These are phyloP conservation scores for Euzophera pinguis DNA, from an alignment of 2,888 invertebrate species.

Conservation along the genomic window DNA sequence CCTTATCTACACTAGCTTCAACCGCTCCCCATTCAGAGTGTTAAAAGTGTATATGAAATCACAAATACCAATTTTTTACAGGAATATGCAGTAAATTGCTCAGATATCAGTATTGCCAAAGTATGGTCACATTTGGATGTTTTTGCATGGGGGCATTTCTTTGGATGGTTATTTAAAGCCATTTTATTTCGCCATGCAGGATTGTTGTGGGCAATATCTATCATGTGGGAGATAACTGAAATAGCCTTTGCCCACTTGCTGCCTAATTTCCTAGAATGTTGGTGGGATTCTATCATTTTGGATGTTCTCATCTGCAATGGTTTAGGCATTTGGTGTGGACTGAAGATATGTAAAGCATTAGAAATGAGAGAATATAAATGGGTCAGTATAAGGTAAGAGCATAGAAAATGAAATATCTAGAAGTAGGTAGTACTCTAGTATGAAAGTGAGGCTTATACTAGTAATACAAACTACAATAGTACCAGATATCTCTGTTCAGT, in stretches of 20 bases:
- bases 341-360: slow-evolving; percentile 93
- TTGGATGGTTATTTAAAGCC: slow-evolving; percentile 99
- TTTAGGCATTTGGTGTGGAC: slow-evolving; percentile 97
- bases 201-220: slow-evolving; percentile 98
- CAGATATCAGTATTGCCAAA: slow-evolving; percentile 91
- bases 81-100: slow-evolving; percentile 99
- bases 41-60: too few relatives aligned
- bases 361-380: slow-evolving; percentile 99
- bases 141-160: slow-evolving; percentile 97
- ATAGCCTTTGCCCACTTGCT: slow-evolving; percentile 97
- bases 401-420: too few relatives aligned
- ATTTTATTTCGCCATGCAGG: slow-evolving; percentile 96
- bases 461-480: too few relatives aligned
- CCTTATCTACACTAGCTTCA: too few relatives aligned
- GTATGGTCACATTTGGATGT: slow-evolving; percentile 97
- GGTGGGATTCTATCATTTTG: slow-evolving; percentile 99
- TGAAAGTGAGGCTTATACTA: too few relatives aligned
- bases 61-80: too few relatives aligned
- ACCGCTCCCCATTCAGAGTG: too few relatives aligned
- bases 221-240: slow-evolving; percentile 99
- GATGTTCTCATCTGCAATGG: slow-evolving; percentile 99
- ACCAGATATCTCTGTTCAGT: too few relatives aligned
- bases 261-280: slow-evolving; percentile 98
- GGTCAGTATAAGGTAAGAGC: slow-evolving; percentile 94
- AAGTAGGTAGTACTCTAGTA: too few relatives aligned